phyloP scores from a whole-genome alignment of 2,797 vertebrate species.

The Sphenodon punctatus region DNA sequence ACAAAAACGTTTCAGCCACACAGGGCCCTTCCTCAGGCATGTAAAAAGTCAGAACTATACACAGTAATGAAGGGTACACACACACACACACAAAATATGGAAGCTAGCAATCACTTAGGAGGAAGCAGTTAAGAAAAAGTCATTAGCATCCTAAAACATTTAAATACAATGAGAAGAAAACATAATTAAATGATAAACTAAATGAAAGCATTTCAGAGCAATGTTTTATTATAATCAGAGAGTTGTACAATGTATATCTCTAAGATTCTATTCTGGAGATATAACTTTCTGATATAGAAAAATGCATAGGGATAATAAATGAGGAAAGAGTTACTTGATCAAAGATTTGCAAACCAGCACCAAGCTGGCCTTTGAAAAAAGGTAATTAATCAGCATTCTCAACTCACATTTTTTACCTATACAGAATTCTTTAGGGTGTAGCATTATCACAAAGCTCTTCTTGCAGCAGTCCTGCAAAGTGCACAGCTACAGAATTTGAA shows the following conservation, averaged over 20 bases:
- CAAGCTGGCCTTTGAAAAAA: conserved; percentile 26
- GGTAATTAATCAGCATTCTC: conserved; percentile 16
- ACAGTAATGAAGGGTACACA: no score
- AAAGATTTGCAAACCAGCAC: conserved; percentile 4
- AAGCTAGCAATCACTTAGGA: no score
- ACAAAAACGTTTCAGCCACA: no score
- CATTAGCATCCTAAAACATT: no score
- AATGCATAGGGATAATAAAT: conserved; percentile 33
- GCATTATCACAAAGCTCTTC: rapidly evolving
- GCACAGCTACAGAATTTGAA: rapidly evolving
- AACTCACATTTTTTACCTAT: neutral
- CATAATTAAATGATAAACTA: no score
- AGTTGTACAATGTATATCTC: rapidly evolving
- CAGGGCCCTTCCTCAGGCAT: no score
- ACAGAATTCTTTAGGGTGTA: neutral
- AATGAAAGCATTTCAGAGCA: no score
- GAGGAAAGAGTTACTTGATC: conserved; percentile 43
- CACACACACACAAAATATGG: no score
- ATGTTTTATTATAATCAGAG: neutral
- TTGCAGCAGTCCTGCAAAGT: neutral
- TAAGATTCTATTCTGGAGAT: no score
- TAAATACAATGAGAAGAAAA: no score
- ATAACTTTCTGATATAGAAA: neutral
- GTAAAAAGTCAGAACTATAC: no score
- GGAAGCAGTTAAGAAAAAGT: no score